A percentile compares a stretch with the other conserved stretches of the same genome.
Evolutionary conservation across 2,113 vertebrate genomes (phyloP).

Genomic region (Delphinapterus leucas): DNA sequence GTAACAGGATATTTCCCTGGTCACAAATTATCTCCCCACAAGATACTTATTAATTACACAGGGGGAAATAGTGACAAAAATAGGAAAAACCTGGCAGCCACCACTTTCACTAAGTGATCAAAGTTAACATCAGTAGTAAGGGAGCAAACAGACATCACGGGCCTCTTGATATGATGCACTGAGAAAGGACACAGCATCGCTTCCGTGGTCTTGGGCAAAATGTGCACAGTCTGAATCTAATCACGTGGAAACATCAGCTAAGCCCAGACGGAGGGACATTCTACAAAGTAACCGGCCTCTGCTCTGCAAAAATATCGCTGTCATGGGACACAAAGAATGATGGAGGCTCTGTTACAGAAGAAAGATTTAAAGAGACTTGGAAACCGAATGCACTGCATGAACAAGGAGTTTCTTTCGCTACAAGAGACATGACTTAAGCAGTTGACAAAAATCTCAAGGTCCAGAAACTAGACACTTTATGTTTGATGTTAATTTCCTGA

Average conservation of each 20-base stretch:
- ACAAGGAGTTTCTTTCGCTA: background rate
- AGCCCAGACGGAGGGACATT: background rate
- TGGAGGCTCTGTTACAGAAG: background rate
- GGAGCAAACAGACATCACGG: no score
- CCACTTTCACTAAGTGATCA: no score
- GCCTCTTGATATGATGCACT: no score
- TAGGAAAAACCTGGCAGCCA: no score
- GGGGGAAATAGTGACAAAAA: no score
- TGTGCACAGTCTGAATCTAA: no score
- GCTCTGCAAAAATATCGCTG: background rate
- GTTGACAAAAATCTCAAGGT: background rate
- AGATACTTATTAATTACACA: background rate
- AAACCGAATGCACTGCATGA: fast-evolving
- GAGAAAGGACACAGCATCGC: no score
- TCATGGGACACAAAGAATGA: background rate
- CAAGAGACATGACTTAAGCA: background rate
- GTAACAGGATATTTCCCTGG: no score
- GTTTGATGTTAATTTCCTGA: background rate
- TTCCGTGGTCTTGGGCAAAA: no score
- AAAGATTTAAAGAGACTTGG: background rate
- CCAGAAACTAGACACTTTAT: background rate
- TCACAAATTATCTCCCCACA: no score
- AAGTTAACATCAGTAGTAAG: no score
- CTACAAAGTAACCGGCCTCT: background rate
- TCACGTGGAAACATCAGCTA: no score